Evolutionary conservation across 2,888 invertebrate species (phyloP).

Genomic region (Metallyticus violacea): DNA sequence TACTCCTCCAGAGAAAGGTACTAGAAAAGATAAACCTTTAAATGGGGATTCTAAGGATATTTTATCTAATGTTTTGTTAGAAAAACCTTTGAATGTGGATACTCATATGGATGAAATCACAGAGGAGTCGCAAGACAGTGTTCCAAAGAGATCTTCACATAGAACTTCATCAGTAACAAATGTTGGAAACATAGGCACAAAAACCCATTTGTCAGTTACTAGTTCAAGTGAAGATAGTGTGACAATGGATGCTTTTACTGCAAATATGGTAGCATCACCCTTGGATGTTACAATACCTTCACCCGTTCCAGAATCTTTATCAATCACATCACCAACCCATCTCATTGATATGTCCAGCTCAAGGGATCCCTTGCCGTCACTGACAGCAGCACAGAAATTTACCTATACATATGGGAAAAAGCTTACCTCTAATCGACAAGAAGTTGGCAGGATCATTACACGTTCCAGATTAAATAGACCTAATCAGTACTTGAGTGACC

Average conservation of each 20-base stretch:
- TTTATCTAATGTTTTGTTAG: background rate
- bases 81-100: background rate
- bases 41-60: background rate
- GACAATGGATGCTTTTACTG: slow-evolving; percentile 35
- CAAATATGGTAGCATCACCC: slow-evolving; percentile 16
- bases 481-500: slow-evolving; percentile 28
- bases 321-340: background rate
- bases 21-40: background rate
- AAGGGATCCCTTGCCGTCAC: slow-evolving; percentile 18
- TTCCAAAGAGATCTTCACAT: background rate
- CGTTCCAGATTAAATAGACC: slow-evolving; percentile 21
- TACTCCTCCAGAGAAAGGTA: background rate
- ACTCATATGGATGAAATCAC: background rate
- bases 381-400: slow-evolving; percentile 28
- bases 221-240: slow-evolving; percentile 46
- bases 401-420: slow-evolving; percentile 30
- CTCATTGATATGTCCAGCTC: slow-evolving; percentile 3
- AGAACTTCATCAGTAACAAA: background rate
- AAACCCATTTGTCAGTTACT: slow-evolving; percentile 40
- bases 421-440: slow-evolving; percentile 17
- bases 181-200: background rate
- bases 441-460: slow-evolving; percentile 21
- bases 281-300: slow-evolving; percentile 36
- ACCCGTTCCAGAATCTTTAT: slow-evolving; percentile 40
- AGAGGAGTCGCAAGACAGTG: background rate